Base-by-base conservation (phyloP, 2,113 vertebrate species). In the Malurus elegans region DNA sequence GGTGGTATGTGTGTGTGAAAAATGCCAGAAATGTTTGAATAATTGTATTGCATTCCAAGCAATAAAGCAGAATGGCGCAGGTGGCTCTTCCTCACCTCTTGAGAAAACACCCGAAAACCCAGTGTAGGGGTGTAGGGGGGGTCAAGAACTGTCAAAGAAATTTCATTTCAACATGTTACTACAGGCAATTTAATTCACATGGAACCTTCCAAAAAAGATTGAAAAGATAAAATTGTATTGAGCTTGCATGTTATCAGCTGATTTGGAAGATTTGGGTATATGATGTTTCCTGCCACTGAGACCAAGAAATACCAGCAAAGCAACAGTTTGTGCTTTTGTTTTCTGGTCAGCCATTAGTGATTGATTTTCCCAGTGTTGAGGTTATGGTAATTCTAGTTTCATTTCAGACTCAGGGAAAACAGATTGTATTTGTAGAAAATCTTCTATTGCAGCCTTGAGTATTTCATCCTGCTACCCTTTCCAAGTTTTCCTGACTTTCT, bases 371-470 rank as follows among this genome's bases (percentile, higher is more conserved):
- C 50, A 57, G 32, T 73, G 42, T 1, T 88, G 54, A 86, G 23
- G 26, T 85, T 92, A 23, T 83, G 42, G 54, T 86, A 76, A 93
- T 88, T 72, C 32, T 82, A 61, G 19, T 90, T 93, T 75, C n/a
- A 28, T 92, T 88, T 79, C 50, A 88, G 23, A 73, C 26, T 65
- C 29, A 38, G n/a, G 70, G 16, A 10, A 67, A 84, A 57, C 65
- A 21, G 34, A 4, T 9, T 53, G 7, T 48, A 32, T 71, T 84
- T 87, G 34, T 86, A 65, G 54, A 72, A 88, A 58, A 32, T 57
- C 8, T 89, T 51, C n/a, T 92, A 1, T 61, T 85, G 31, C 66
- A 93, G 53, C 28, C 54, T 79, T 60, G 15, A 4, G 3, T 90
- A 65, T 72, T 93, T 90, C 14, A 69, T 56, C 42, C 25, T 72